Conservation (phyloP, 1,140 invertebrate genomes). For the Pseudomyrmex dendroicus region DNA sequence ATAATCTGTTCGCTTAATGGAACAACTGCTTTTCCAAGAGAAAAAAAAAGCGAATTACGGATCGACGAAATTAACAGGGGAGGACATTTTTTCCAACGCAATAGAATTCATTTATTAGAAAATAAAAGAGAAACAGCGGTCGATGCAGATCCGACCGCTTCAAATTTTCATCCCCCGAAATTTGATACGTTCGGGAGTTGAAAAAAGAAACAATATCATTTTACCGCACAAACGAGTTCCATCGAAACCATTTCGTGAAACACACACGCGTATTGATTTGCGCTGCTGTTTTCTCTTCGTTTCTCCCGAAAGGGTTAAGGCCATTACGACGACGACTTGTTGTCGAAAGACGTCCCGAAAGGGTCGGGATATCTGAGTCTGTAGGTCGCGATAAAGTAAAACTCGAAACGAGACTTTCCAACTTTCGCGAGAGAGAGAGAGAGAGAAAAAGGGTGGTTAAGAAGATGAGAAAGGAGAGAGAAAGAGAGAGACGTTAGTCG, state of each 20-base stretch:
- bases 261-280: neutral
- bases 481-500: neutral
- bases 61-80: neutral
- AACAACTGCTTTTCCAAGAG: neutral
- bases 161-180: neutral
- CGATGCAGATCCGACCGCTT: neutral
- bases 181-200: neutral
- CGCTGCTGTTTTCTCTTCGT: conserved; percentile 23
- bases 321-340: conserved; percentile 37
- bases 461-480: neutral
- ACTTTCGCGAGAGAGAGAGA: neutral
- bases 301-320: neutral
- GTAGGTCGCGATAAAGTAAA: conserved; percentile 35
- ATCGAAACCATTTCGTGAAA: neutral
- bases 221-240: neutral
- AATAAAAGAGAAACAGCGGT: neutral
- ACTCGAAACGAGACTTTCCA: conserved; percentile 13
- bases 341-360: neutral
- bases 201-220: conserved; percentile 20
- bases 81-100: neutral
- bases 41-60: neutral
- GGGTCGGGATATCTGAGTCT: neutral
- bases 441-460: no score
- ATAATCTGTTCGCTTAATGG: neutral
- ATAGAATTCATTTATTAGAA: neutral